Evolutionary conservation across 2,888 invertebrate genomes (phyloP).

Genomic region (Dryocosmus kuriphilus): DNA sequence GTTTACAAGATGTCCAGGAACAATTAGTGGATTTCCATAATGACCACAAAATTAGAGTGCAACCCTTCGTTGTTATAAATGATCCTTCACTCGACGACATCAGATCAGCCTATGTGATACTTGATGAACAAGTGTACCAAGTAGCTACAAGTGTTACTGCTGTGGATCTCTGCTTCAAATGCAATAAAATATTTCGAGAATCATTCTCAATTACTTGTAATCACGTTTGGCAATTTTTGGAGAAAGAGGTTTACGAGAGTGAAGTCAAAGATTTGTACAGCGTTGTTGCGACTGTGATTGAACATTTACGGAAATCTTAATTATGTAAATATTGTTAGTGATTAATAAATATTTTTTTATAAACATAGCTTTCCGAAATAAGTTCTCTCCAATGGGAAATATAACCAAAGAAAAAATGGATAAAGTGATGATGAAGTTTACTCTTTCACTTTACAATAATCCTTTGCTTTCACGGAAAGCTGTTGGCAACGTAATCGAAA

Average conservation of each 20-base stretch:
- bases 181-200: slow-evolving; percentile 40
- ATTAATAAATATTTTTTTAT: neutral
- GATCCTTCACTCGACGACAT: slow-evolving; percentile 47
- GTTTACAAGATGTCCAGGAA: slow-evolving; percentile 21
- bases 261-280: slow-evolving; percentile 40
- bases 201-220: slow-evolving; percentile 38
- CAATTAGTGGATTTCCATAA: slow-evolving; percentile 8
- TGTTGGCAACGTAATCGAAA: slow-evolving; percentile 33
- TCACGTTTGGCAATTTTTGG: slow-evolving; percentile 48
- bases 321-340: neutral
- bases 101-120: slow-evolving; percentile 44
- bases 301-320: slow-evolving; percentile 41
- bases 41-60: slow-evolving; percentile 45
- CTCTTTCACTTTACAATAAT: slow-evolving; percentile 40
- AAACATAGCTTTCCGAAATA: slow-evolving; percentile 3
- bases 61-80: slow-evolving; percentile 43
- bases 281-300: slow-evolving; percentile 42
- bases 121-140: slow-evolving; percentile 41
- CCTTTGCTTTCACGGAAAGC: slow-evolving; percentile 32
- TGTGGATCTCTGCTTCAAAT: slow-evolving; percentile 47
- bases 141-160: slow-evolving; percentile 22
- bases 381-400: neutral
- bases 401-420: neutral
- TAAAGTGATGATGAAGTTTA: slow-evolving; percentile 21
- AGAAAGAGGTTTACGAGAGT: slow-evolving; percentile 40